Evolutionary conservation across 2,113 vertebrate species (phyloP).

Genomic region (Perca schrenkii): DNA sequence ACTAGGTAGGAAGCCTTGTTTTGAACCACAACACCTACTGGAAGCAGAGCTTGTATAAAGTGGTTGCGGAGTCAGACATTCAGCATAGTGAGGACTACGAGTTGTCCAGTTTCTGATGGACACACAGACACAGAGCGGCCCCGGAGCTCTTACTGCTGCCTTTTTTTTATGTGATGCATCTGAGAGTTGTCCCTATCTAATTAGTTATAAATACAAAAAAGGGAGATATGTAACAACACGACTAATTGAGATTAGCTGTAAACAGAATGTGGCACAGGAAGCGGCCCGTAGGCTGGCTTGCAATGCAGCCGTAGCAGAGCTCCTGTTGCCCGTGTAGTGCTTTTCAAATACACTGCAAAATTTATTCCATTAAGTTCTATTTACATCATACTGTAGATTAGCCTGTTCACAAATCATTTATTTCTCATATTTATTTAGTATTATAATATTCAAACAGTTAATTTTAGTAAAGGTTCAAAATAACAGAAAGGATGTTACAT

Average conservation of each 20-base stretch:
- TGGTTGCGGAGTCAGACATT: slow-evolving; percentile 87
- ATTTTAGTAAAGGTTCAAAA: slow-evolving; percentile 80
- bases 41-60: slow-evolving; percentile 95
- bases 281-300: slow-evolving; percentile 40
- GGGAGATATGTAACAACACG: slow-evolving; percentile 92
- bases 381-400: slow-evolving; percentile 74
- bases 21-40: slow-evolving; percentile 92
- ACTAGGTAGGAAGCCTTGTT: slow-evolving; percentile 93
- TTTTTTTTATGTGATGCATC: slow-evolving; percentile 63
- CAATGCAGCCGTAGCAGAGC: slow-evolving; percentile 39
- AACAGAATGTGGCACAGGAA: slow-evolving; percentile 89
- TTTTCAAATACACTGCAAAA: slow-evolving; percentile 63
- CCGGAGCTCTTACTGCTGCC: slow-evolving; percentile 63
- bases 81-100: slow-evolving; percentile 47
- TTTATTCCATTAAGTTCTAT: slow-evolving; percentile 59
- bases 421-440: slow-evolving; percentile 65
- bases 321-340: slow-evolving; percentile 67
- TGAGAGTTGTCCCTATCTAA: slow-evolving; percentile 62
- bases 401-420: slow-evolving; percentile 76
- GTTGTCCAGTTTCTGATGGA: slow-evolving; percentile 42
- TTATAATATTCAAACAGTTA: slow-evolving; percentile 77
- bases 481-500: slow-evolving; percentile 75
- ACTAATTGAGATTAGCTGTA: slow-evolving; percentile 94
- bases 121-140: slow-evolving; percentile 71
- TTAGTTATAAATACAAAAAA: slow-evolving; percentile 87